Evolutionary conservation across 2,888 invertebrate genomes (phyloP), one percentile per base, ranked within the genome.

Genomic region (Microctonus brassicae): DNA sequence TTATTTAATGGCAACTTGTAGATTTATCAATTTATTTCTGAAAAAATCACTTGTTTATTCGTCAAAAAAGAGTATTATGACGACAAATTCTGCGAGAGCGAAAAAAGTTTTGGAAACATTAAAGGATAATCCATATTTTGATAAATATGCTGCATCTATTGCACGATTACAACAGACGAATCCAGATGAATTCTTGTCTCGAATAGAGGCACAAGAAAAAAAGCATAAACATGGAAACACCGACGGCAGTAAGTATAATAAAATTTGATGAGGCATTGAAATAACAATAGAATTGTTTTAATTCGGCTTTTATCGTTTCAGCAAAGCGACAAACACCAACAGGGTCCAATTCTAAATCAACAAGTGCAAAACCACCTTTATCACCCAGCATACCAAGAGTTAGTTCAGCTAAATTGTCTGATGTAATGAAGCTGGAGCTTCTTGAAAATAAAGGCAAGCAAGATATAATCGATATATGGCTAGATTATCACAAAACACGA

Each of bases 141-240:
- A 93, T 20, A 96, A 96, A 82, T 96, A 96, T 88, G 92, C 94
- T 0, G 88, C 90, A 1, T 94, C 95, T 85, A 94, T 96, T 75
- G 91, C 93, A 0, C 89, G 91, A 73, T 84, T 95, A 22, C 94
- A 95, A 84, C 89, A 93, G 85, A 92, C 92, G 0, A 92, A 93
- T 2, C 94, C 95, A 0, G 92, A 93, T 78, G 94, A 94, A 83
- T 94, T 95, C 82, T 80, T 93, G 58, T 87, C 90, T 36, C 89
- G 92, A 75, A 86, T 94, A 11, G 93, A 93, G 81, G 88, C 88
- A 34, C 88, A 89, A 72, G 88, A 89, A 57, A 77, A 79, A 47
- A 77, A 82, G 34, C 13, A 78, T 7, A 83, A 88, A 82, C 74
- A 85, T 9, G 83, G 83, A 75, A 88, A 89, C 5, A 7, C 17